Evolutionary conservation across 2,888 invertebrate species (phyloP), one percentile per base, ranked within the genome.

Genomic region (Drosophila trichaetosa): DNA sequence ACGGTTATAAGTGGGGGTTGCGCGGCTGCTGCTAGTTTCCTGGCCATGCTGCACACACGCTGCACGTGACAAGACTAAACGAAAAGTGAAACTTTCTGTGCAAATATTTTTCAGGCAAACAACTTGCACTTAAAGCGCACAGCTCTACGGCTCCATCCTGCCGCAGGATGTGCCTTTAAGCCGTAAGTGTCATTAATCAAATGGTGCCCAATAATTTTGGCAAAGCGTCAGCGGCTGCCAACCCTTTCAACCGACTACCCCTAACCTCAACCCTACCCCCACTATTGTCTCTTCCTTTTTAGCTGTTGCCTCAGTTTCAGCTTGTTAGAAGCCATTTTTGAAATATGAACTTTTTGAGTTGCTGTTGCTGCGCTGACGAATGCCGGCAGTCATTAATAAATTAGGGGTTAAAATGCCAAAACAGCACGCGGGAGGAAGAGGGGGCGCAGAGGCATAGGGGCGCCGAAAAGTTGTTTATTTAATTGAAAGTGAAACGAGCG

Each of bases 371-470:
- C 52, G 70, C 76, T 82, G 79, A 84, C 77, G 80, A 73, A 83
- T 83, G 84, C 82, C 89, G 89, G 73, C 82, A 90, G 80, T 87
- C 87, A 87, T 87, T 87, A 87, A 87, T 87, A 89, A 89, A 87
- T 87, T 90, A 87, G 83, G 87, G 90, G 90, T 90, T 89, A 84
- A 89, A 89, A 79, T 75, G 76, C 72, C 79, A 66, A 73, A 72
- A 78, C 73, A 72, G 61, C 42, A 34, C 7, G 36, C 29, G 24
- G 48, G 13, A 10, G 2, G 52, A 16, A 31, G 34, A 24, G 59
- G n/a, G 18, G 10, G 13, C 16, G 21, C 42, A 11, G 11, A 8
- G 16, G 21, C 27, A 49, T 24, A 18, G 24, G 57, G 49, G 33
- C 31, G 46, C 53, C 38, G 46, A 85, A 85, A 89, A 87, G 83